Conservation (phyloP, 2,797 vertebrate species). For the Cetoscarus ocellatus region DNA sequence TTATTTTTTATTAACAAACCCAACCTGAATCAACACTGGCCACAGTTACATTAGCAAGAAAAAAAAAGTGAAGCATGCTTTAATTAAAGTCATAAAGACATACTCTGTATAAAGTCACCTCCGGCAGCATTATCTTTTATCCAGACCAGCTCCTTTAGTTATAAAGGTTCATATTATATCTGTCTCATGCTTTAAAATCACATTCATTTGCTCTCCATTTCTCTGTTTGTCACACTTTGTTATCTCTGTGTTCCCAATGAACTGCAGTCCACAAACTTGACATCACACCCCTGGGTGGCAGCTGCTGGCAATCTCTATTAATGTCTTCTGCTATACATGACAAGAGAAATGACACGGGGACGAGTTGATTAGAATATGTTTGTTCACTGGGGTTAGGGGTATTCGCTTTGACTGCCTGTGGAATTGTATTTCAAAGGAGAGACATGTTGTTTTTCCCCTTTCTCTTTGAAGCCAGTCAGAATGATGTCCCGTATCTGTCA, state of each 20-base stretch:
- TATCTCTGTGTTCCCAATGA: slow-evolving; percentile 26
- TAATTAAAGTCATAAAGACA: too few species aligned
- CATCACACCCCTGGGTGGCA: slow-evolving; percentile 37
- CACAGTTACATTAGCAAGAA: too few species aligned
- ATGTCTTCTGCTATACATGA: slow-evolving; percentile 52
- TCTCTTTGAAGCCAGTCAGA: slow-evolving; percentile 58
- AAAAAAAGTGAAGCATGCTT: too few species aligned
- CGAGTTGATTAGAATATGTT: slow-evolving; percentile 55
- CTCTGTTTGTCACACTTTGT: slow-evolving; percentile 40
- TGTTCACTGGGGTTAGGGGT: slow-evolving; percentile 33
- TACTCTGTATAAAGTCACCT: neutral
- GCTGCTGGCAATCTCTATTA: slow-evolving; percentile 49
- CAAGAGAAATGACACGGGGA: slow-evolving; percentile 42
- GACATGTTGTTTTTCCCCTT: slow-evolving; percentile 41
- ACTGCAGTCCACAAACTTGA: slow-evolving; percentile 31
- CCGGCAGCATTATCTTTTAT: neutral
- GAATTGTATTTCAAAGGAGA: slow-evolving; percentile 60
- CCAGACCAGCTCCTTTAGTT: slow-evolving; percentile 2
- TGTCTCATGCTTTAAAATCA: slow-evolving; percentile 39
- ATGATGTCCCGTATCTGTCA: slow-evolving; percentile 67
- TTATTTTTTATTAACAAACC: too few species aligned
- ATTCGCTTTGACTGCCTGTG: slow-evolving; percentile 47
- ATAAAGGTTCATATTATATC: slow-evolving; percentile 13
- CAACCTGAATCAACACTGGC: too few species aligned
- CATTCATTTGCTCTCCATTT: slow-evolving; percentile 38